Base-by-base conservation (phyloP, 2,797 vertebrate species). In the Pogoniulus pusillus region DNA sequence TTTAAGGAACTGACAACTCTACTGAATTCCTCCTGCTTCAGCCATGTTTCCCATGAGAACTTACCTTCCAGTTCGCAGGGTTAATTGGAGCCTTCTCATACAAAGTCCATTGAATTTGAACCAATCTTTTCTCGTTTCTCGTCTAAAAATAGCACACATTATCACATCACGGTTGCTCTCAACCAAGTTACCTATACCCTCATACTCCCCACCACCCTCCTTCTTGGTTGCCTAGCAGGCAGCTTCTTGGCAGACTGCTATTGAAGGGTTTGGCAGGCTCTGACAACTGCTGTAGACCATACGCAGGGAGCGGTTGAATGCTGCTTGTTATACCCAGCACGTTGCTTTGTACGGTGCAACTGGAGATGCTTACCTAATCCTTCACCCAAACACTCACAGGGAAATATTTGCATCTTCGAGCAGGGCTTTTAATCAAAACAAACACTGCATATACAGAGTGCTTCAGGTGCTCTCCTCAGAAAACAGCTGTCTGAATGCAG, bases 1-100 rank as follows among this genome's bases (percentile, higher is more conserved):
- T 94, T 91, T 94, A 89, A 81, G 73, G 32, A 94, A 76, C 41
- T 93, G 89, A 95, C 93, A 96, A 4, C 27, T 93, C 59, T 34
- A 37, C 87, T 70, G 55, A 95, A 91, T 91, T 94, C 62, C 47
- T 93, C 91, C 69, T 93, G 41, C 69, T 90, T 81, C 89, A 74
- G 27, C 62, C 29, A 4, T 34, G 82, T 83, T 93, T 95, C 82
- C 69, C 82, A 22, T 78, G 94, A 93, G 75, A 91, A 78, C 70
- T 90, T 78, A 93, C 86, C 86, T 95, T 87, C 34, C 17, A 82
- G 55, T 74, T 85, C 72, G 54, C 69, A 93, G 59, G 27, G 65
- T 62, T 71, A 63, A 59, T 18, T 80, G 20, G 45, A 74, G 17
- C 82, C 37, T 15, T 74, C 64, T 62, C 89, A 16, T 58, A 58